Evolutionary conservation across 1,140 invertebrate genomes (phyloP).

Genomic region (Drosophila rufa): DNA sequence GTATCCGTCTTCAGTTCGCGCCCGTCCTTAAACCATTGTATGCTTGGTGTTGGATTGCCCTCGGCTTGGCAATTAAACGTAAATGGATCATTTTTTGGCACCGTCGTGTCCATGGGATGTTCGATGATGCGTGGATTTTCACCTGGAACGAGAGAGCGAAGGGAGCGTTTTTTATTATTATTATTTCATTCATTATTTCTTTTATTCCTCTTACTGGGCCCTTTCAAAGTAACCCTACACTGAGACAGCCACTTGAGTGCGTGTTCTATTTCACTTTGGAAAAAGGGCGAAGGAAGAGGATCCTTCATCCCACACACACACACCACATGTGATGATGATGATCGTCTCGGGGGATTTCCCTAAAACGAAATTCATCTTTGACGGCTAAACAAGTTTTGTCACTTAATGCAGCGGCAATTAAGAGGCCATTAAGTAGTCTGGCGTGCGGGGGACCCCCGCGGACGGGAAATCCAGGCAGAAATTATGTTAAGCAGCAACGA

Average conservation of each 20-base stretch:
- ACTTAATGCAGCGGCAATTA: constrained; percentile 71
- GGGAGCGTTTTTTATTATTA: constrained; percentile 17
- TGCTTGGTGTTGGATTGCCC: constrained; percentile 88
- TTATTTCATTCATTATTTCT: constrained; percentile 14
- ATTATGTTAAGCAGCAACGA: constrained; percentile 69
- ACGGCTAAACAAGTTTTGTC: constrained; percentile 69
- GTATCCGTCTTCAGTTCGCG: constrained; percentile 86
- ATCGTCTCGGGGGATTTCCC: constrained; percentile 35
- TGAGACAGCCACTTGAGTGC: constrained; percentile 35
- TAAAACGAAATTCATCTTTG: constrained; percentile 27
- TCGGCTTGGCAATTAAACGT: constrained; percentile 89
- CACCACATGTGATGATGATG: not conserved
- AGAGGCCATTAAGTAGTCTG: constrained; percentile 62
- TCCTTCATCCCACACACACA: constrained; percentile 12
- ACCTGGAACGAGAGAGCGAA: constrained; percentile 55
- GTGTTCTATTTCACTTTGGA: constrained; percentile 39
- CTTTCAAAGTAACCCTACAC: constrained; percentile 17
- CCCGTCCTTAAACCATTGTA: constrained; percentile 89
- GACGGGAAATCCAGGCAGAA: constrained; percentile 48
- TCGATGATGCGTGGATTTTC: constrained; percentile 91
- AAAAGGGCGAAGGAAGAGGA: constrained; percentile 15
- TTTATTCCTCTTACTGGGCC: no score
- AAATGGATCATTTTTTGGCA: constrained; percentile 89
- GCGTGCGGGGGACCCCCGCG: constrained; percentile 12
- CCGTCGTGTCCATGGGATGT: constrained; percentile 90